A percentile compares a stretch with the other conserved stretches of the same genome.
Conservation (phyloP, 92 coral and sea anemone genomes). For the Paramuricea clavata region DNA sequence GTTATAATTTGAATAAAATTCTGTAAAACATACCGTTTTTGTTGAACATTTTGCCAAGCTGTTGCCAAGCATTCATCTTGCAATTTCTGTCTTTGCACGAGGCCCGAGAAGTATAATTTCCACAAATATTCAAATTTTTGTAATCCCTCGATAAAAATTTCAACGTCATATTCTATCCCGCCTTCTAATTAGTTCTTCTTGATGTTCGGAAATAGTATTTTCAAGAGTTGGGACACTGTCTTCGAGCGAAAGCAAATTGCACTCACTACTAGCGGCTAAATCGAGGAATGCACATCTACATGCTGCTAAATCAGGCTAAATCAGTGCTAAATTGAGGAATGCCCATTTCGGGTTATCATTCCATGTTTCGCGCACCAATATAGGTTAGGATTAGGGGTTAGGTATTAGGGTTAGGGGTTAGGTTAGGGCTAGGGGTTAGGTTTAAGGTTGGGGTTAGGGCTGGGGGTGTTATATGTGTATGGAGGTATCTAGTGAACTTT, state of each 20-base stretch:
- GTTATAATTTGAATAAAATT: not conserved
- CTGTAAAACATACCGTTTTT: not conserved
- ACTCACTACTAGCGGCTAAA: not conserved
- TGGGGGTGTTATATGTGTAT: no score
- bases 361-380: no score
- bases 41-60: not conserved
- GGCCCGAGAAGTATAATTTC: not conserved
- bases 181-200: not conserved
- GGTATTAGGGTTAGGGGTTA: no score
- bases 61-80: conserved; percentile 22
- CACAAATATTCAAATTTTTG: not conserved
- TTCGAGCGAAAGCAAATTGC: not conserved
- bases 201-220: not conserved
- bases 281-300: no score
- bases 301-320: no score
- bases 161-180: not conserved
- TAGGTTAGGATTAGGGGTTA: no score
- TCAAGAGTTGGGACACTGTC: not conserved
- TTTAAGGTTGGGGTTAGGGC: no score
- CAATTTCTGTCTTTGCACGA: conserved; percentile 5
- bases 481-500: no score
- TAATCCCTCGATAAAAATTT: not conserved
- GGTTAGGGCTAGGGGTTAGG: no score
- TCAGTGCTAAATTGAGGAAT: no score
- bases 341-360: no score